Evolutionary conservation across 2,888 invertebrate species (phyloP).

Genomic region (Lymantria monacha): DNA sequence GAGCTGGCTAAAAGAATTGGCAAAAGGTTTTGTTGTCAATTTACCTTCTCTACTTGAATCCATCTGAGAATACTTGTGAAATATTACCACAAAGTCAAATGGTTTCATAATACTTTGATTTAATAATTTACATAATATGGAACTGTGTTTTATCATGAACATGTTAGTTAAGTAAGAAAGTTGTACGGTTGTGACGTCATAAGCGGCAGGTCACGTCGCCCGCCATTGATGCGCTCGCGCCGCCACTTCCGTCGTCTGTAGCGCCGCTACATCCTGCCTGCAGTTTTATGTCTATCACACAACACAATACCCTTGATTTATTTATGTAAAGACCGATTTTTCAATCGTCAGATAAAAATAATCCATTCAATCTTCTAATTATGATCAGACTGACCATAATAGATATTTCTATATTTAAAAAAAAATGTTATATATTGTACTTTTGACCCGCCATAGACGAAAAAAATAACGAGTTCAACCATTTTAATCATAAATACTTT

Average conservation of each 20-base stretch:
- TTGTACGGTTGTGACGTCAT: slow-evolving; percentile 52
- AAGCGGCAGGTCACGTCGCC: slow-evolving; percentile 52
- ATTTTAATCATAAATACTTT: too few relatives aligned
- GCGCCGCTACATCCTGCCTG: slow-evolving; percentile 74
- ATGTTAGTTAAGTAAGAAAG: slow-evolving; percentile 10
- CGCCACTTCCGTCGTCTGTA: slow-evolving; percentile 66
- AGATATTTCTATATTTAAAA: background rate
- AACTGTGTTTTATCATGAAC: background rate
- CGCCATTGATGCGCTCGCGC: slow-evolving; percentile 65
- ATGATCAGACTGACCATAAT: background rate
- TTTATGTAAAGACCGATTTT: slow-evolving; percentile 11
- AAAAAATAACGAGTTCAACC: too few relatives aligned
- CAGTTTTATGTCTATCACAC: slow-evolving; percentile 41
- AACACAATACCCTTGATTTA: slow-evolving; percentile 20
- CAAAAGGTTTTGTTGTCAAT: too few relatives aligned
- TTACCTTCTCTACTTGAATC: too few relatives aligned
- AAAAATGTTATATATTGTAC: too few relatives aligned
- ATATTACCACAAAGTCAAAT: too few relatives aligned
- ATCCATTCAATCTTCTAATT: background rate
- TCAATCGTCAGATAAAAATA: background rate
- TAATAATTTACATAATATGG: too few relatives aligned
- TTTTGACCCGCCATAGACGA: too few relatives aligned
- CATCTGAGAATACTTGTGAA: too few relatives aligned
- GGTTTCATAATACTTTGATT: too few relatives aligned
- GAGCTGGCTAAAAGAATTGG: too few relatives aligned